Percentiles rank a stretch among this genome's conserved stretches.
These are phyloP conservation scores for Scaptomyza parva DNA, from an alignment of 2,888 invertebrate genomes.

Conservation along the genomic window DNA sequence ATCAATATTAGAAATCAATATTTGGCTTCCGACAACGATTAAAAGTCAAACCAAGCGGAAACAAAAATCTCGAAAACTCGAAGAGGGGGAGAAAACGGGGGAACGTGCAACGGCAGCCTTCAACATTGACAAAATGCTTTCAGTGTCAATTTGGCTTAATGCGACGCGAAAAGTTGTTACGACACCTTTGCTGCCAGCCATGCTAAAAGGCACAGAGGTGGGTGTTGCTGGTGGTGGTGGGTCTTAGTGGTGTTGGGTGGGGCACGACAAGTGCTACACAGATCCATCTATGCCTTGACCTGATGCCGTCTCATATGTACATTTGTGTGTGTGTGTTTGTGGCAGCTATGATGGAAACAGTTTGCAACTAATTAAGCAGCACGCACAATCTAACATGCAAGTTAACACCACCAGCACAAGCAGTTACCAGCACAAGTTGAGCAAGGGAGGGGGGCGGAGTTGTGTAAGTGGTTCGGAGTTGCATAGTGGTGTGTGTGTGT, in stretches of 20 bases:
- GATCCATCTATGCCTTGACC: conserved; percentile 43
- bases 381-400: conserved; percentile 81
- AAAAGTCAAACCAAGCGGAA: conserved; percentile 56
- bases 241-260: neutral
- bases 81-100: conserved; percentile 35
- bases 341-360: conserved; percentile 70
- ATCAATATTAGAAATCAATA: conserved; percentile 82
- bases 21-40: conserved; percentile 59
- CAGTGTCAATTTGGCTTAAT: conserved; percentile 68
- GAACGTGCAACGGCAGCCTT: conserved; percentile 17
- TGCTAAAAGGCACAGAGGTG: conserved; percentile 7
- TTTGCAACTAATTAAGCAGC: conserved; percentile 80
- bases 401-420: conserved; percentile 63
- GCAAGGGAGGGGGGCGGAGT: neutral
- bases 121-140: conserved; percentile 62
- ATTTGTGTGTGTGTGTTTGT: conserved; percentile 15
- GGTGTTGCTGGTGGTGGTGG: neutral
- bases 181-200: conserved; percentile 30
- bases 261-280: conserved; percentile 15
- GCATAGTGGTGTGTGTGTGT: conserved; percentile 39
- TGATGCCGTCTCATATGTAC: conserved; percentile 7
- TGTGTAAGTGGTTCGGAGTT: conserved; percentile 5
- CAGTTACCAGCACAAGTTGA: conserved; percentile 12
- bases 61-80: conserved; percentile 11
- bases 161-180: conserved; percentile 45